phyloP scores from a whole-genome alignment of 2,113 vertebrate genomes.

The Psilopsiagon aurifrons region DNA sequence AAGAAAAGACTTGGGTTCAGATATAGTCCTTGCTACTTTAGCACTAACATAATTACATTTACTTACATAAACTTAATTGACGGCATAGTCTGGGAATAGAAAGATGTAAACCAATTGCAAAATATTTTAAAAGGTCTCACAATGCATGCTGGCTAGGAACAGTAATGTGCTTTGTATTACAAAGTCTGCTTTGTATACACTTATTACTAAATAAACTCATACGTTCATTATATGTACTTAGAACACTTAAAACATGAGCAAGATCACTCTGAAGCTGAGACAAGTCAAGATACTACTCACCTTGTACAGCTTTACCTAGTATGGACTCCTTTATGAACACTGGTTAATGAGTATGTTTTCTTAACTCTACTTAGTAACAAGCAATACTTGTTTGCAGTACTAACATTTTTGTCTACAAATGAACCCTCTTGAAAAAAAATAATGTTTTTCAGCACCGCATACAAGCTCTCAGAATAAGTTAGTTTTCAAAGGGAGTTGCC shows the following conservation, averaged over 20 bases:
- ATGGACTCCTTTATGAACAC: neutral
- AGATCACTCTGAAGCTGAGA: neutral
- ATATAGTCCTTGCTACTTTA: neutral
- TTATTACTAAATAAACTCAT: neutral
- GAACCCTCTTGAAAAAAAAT: neutral
- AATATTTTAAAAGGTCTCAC: constrained; percentile 16
- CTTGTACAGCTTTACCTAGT: neutral
- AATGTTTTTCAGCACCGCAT: rapidly evolving
- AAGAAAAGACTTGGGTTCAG: constrained; percentile 8
- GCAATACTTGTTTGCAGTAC: neutral
- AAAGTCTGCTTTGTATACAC: neutral
- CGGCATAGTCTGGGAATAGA: constrained; percentile 15
- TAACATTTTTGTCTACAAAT: neutral
- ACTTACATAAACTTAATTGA: constrained; percentile 3
- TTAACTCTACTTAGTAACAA: neutral
- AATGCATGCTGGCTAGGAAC: neutral
- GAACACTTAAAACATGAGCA: constrained; percentile 12
- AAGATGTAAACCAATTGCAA: constrained; percentile 37
- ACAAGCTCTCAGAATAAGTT: neutral
- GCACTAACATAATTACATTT: neutral
- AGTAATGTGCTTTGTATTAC: neutral
- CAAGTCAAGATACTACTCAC: neutral
- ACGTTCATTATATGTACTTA: neutral
- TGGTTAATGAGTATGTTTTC: neutral
- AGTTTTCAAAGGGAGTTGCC: neutral